Conservation (phyloP, 2,797 vertebrate species). For the Macropodus opercularis region DNA sequence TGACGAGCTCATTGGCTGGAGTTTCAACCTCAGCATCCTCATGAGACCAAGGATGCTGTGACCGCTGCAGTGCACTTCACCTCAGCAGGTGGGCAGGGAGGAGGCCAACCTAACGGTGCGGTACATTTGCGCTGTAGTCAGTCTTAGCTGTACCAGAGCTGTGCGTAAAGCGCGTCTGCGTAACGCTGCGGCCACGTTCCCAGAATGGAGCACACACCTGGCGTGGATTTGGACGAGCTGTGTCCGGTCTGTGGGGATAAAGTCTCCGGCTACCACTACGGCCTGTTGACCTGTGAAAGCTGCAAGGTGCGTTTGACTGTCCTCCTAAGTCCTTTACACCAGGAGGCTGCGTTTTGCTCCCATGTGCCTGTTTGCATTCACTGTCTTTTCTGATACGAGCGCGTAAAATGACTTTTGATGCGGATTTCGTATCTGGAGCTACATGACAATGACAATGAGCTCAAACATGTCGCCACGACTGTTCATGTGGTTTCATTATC, state of each 20-base stretch:
- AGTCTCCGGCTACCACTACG: slow-evolving; percentile 83
- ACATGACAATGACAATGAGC: not conserved
- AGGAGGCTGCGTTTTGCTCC: not conserved
- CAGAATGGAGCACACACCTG: slow-evolving; percentile 66
- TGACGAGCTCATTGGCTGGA: slow-evolving; percentile 24
- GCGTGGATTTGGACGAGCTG: slow-evolving; percentile 59
- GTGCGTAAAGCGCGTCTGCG: not conserved
- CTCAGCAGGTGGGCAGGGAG: not conserved
- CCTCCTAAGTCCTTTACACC: no score
- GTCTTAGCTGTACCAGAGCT: not conserved
- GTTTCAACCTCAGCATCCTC: not conserved
- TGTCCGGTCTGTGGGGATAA: slow-evolving; percentile 83
- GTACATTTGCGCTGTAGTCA: not conserved
- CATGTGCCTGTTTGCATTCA: no score
- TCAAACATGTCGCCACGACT: not conserved
- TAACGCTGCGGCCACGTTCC: not conserved
- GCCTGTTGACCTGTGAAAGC: slow-evolving; percentile 83
- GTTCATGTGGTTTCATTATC: not conserved
- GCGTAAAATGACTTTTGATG: no score
- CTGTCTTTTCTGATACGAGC: no score
- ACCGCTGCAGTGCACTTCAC: not conserved
- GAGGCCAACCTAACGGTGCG: not conserved
- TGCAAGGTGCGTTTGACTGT: slow-evolving; percentile 69
- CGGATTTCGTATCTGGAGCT: no score
- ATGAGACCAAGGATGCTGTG: not conserved